These are phyloP conservation scores for Spizella passerina DNA, from an alignment of 2,797 vertebrate species.

Conservation along the genomic window DNA sequence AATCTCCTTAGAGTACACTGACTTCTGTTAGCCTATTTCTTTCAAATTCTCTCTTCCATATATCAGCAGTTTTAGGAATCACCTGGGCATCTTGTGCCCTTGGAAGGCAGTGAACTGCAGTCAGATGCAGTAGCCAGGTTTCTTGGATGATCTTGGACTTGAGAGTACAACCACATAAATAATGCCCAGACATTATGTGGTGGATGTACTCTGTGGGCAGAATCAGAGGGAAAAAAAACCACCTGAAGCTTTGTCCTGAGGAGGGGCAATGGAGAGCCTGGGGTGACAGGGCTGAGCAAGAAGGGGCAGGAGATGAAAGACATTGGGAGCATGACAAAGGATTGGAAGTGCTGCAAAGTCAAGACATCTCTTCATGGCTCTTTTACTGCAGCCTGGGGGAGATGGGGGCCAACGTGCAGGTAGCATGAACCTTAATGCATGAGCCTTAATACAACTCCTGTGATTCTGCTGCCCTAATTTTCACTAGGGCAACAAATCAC, in stretches of 20 bases:
- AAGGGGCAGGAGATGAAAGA: neutral
- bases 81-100: neutral
- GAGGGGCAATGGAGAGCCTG: rapidly evolving
- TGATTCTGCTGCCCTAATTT: neutral
- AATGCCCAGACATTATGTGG: neutral
- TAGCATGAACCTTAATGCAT: neutral
- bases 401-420: neutral
- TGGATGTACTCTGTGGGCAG: neutral
- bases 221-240: neutral
- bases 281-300: neutral
- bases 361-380: neutral
- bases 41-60: neutral
- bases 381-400: neutral
- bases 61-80: neutral
- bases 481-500: neutral
- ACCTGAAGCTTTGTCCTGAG: neutral
- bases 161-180: neutral
- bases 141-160: neutral
- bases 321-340: rapidly evolving
- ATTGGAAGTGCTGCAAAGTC: neutral
- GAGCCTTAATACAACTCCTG: neutral
- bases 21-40: neutral
- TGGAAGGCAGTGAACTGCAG: neutral
- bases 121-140: neutral
- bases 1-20: neutral